Conservation (phyloP, 2,113 vertebrate genomes). For the Hypomesus transpacificus region DNA sequence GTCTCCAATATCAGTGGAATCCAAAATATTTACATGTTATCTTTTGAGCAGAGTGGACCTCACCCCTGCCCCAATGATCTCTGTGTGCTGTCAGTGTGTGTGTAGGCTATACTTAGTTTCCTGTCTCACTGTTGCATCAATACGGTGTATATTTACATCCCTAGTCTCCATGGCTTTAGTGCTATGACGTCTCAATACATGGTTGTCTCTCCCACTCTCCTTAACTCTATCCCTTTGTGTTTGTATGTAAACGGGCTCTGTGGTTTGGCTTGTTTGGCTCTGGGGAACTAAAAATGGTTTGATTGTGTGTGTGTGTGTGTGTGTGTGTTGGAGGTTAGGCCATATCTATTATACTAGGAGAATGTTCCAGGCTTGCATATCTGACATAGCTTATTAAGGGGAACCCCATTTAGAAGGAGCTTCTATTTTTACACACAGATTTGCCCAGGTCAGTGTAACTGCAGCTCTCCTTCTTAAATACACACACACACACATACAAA, state of each 20-base stretch:
- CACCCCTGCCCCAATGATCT: too few relatives aligned
- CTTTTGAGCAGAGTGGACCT: too few relatives aligned
- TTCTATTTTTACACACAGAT: conserved; percentile 5
- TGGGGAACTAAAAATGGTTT: too few relatives aligned
- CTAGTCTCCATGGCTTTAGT: not conserved
- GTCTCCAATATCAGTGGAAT: too few relatives aligned
- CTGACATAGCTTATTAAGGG: not conserved
- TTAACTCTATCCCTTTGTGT: not conserved
- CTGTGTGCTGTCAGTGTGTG: not conserved
- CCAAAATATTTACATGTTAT: too few relatives aligned
- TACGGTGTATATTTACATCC: not conserved
- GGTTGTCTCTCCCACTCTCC: not conserved
- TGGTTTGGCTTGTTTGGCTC: not conserved
- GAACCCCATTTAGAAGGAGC: not conserved
- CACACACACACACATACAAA: not conserved
- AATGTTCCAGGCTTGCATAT: not conserved
- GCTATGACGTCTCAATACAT: not conserved
- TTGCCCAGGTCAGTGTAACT: not conserved
- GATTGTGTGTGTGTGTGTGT: too few relatives aligned
- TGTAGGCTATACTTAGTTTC: not conserved
- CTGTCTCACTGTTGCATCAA: too few relatives aligned
- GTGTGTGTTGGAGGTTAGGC: not conserved
- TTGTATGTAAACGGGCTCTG: not conserved
- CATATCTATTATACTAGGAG: not conserved
- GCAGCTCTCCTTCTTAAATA: not conserved